A percentile compares a stretch with the other conserved stretches of the same genome.
These are phyloP conservation scores for Junonia oenone DNA, from an alignment of 2,888 invertebrate genomes.

Conservation along the genomic window DNA sequence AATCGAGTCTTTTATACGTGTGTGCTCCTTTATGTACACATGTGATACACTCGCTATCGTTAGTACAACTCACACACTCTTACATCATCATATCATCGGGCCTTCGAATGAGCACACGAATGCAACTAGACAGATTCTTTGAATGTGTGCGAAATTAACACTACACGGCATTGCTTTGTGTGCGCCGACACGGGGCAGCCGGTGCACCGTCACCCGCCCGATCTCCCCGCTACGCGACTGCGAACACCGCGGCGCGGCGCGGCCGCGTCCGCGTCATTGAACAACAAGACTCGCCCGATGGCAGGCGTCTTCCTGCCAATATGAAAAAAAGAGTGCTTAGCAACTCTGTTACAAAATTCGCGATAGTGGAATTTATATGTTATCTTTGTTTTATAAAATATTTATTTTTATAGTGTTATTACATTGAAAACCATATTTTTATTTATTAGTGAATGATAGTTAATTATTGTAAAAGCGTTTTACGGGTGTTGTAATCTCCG, in stretches of 20 bases:
- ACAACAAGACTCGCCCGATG: conserved; percentile 78
- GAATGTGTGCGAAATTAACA: conserved; percentile 48
- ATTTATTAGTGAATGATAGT: conserved; percentile 77
- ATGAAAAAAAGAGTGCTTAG: conserved; percentile 71
- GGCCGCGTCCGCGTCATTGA: conserved; percentile 75
- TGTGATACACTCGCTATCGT: conserved; percentile 50
- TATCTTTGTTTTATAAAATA: conserved; percentile 68
- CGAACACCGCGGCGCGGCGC: conserved; percentile 67
- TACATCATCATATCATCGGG: conserved; percentile 49
- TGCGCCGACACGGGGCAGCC: conserved; percentile 75
- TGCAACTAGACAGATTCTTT: conserved; percentile 66
- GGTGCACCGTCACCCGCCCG: conserved; percentile 67
- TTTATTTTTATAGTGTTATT: conserved; percentile 77
- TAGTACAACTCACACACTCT: conserved; percentile 50
- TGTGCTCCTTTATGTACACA: conserved; percentile 59
- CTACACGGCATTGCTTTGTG: conserved; percentile 53
- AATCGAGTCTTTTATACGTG: conserved; percentile 62
- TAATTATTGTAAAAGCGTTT: conserved; percentile 66
- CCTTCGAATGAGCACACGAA: conserved; percentile 64
- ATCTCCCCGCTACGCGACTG: conserved; percentile 73
- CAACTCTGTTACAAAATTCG: conserved; percentile 71
- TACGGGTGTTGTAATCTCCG: conserved; percentile 58
- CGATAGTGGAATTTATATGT: conserved; percentile 74
- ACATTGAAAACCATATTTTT: conserved; percentile 65
- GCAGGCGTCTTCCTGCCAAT: conserved; percentile 76